These are phyloP conservation scores for Pomacea maculata DNA, from an alignment of 1,140 invertebrate species.

Conservation along the genomic window DNA sequence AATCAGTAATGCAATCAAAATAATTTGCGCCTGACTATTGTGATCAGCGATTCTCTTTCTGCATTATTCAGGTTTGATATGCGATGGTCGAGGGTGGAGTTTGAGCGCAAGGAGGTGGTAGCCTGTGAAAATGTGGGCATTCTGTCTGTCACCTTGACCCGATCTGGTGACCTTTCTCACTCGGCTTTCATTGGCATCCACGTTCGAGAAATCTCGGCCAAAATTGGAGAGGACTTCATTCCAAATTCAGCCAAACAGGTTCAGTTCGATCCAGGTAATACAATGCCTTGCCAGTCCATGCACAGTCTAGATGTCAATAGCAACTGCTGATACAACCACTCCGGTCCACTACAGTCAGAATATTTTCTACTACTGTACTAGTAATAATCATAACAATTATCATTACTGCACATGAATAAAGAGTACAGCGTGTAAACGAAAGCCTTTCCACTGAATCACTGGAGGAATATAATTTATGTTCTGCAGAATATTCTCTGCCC, in stretches of 20 bases:
- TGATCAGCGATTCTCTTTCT: no score
- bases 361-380: no score
- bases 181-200: conserved; percentile 54
- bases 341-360: not conserved
- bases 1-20: no score
- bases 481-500: no score
- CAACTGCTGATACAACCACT: no score
- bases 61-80: conserved; percentile 48
- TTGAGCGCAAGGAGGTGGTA: conserved; percentile 50
- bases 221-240: conserved; percentile 53
- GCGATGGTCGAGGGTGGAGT: conserved; percentile 58
- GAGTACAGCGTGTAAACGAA: not conserved
- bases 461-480: no score
- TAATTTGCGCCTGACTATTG: no score
- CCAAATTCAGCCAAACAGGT: conserved; percentile 52
- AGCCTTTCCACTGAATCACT: no score
- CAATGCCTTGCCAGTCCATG: not conserved
- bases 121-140: conserved; percentile 62
- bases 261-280: conserved; percentile 61
- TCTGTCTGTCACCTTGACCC: conserved; percentile 47
- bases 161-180: conserved; percentile 48
- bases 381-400: no score
- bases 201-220: conserved; percentile 57
- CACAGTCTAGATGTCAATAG: no score
- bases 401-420: not conserved